Evolutionary conservation across 2,113 vertebrate species (phyloP), one percentile per base, ranked within the genome.

Genomic region (Rynchops niger): DNA sequence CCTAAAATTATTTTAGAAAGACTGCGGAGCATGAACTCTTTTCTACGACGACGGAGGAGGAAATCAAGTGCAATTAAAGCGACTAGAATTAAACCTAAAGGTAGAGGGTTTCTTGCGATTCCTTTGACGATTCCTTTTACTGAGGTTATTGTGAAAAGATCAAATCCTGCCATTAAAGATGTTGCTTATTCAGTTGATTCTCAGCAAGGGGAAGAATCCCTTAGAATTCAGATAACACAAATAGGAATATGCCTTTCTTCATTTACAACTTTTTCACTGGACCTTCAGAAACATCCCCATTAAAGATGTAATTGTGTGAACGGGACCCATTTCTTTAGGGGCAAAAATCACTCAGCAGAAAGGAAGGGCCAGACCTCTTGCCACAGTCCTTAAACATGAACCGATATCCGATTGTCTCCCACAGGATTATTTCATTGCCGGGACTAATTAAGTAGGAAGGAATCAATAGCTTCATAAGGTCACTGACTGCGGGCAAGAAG

Each of bases 191-290:
- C n/a, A 5, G 32, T 7, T 66, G 55, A n/a, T 61, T 27, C 49
- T 77, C 8, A 32, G 47, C 6, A 43, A 6, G 1, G 1, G 12
- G 61, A 30, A 15, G 20, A 47, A 8, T 3, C 32, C 38, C n/a
- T 40, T 10, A 4, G 25, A 22, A 27, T 56, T 69, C 40, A 73
- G 40, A 12, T 25, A 43, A 53, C 0, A 53, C 15, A 50, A 82
- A 47, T 0, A 72, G 36, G 16, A 38, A 23, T 9, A 4, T 0
- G 7, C 20, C 7, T 69, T 45, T 42, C 36, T 42, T 52, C 19
- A 20, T 15, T 7, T 6, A 26, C 0, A 2, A 3, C 23, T 40
- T 43, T 19, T 2, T 0, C 9, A 5, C 0, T 2, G 5, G 7
- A 11, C 78, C 56, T n/a, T 9, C 62, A 43, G 49, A n/a, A 78